Conservation (phyloP, 1,140 invertebrate species). For the Scaptomyza hsui region DNA sequence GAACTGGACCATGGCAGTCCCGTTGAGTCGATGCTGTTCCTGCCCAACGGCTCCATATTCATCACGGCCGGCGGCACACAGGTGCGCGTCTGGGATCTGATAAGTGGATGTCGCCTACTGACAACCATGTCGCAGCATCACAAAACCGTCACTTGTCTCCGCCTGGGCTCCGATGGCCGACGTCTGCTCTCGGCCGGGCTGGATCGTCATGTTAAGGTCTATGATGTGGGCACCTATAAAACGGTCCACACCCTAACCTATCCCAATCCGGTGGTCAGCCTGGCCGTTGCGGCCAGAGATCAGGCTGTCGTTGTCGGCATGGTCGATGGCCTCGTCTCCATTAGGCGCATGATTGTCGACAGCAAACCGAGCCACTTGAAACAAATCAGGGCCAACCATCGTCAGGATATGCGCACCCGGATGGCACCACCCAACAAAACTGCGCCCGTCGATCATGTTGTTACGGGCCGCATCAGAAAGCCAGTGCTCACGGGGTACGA, state of each 20-base stretch:
- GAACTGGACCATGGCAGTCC: slow-evolving; percentile 94
- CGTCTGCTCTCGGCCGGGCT: slow-evolving; percentile 95
- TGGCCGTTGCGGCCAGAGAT: slow-evolving; percentile 92
- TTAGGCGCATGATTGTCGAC: slow-evolving; percentile 89
- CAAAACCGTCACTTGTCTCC: slow-evolving; percentile 95
- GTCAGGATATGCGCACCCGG: neutral
- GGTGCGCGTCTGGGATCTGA: slow-evolving; percentile 96
- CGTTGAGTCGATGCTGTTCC: slow-evolving; percentile 95
- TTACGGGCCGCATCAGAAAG: slow-evolving; percentile 84
- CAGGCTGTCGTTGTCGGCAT: slow-evolving; percentile 94
- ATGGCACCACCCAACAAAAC: slow-evolving; percentile 49
- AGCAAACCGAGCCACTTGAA: slow-evolving; percentile 76
- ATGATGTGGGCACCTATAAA: slow-evolving; percentile 94
- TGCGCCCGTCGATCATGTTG: slow-evolving; percentile 85
- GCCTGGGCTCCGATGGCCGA: slow-evolving; percentile 91
- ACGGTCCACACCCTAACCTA: slow-evolving; percentile 95
- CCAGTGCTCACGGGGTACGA: slow-evolving; percentile 88
- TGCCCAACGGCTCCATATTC: slow-evolving; percentile 95
- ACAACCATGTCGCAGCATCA: slow-evolving; percentile 93
- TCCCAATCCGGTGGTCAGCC: slow-evolving; percentile 94
- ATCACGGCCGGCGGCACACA: slow-evolving; percentile 96
- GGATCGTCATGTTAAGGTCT: slow-evolving; percentile 97
- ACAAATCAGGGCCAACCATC: slow-evolving; percentile 62
- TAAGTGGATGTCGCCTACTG: slow-evolving; percentile 93
- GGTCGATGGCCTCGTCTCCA: slow-evolving; percentile 95